A percentile compares a stretch with the other conserved stretches of the same genome.
These are phyloP conservation scores for Arnoldichthys spilopterus DNA, from an alignment of 2,797 vertebrate genomes.

Conservation along the genomic window DNA sequence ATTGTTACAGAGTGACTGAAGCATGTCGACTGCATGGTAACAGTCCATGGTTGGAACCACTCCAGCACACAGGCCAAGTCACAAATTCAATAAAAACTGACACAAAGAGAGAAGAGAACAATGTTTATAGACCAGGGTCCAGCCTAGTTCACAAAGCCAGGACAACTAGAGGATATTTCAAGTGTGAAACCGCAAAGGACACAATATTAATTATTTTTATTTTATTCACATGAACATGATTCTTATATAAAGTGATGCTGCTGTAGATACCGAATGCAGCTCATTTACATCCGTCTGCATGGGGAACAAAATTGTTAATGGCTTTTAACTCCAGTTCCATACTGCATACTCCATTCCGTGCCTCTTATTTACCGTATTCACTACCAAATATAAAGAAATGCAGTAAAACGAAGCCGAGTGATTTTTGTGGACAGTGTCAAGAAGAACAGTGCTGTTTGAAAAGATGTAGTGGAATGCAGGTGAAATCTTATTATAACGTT, in stretches of 20 bases:
- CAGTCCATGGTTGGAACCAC: not conserved
- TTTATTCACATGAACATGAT: constrained; percentile 43
- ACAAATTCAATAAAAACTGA: constrained; percentile 19
- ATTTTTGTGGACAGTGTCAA: constrained; percentile 9
- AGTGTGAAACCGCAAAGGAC: constrained; percentile 34
- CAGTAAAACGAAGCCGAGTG: constrained; percentile 19
- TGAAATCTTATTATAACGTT: not conserved
- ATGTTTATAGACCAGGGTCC: constrained; percentile 39
- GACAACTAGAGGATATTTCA: constrained; percentile 39
- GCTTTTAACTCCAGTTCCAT: constrained; percentile 50
- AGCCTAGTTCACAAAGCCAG: constrained; percentile 49
- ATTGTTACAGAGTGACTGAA: not conserved
- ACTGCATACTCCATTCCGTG: constrained; percentile 30
- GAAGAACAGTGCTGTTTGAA: not conserved
- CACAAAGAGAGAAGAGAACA: constrained; percentile 16
- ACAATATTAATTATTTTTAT: constrained; percentile 16
- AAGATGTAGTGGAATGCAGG: not conserved
- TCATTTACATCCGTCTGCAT: not conserved
- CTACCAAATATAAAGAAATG: not conserved
- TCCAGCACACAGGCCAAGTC: constrained; percentile 13
- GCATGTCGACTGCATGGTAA: constrained; percentile 3
- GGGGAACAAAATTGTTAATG: constrained; percentile 45
- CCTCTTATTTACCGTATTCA: constrained; percentile 29
- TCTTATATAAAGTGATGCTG: constrained; percentile 26
- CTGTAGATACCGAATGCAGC: constrained; percentile 24